phyloP scores from a whole-genome alignment of 2,888 invertebrate genomes.

The Watsonalla binaria region DNA sequence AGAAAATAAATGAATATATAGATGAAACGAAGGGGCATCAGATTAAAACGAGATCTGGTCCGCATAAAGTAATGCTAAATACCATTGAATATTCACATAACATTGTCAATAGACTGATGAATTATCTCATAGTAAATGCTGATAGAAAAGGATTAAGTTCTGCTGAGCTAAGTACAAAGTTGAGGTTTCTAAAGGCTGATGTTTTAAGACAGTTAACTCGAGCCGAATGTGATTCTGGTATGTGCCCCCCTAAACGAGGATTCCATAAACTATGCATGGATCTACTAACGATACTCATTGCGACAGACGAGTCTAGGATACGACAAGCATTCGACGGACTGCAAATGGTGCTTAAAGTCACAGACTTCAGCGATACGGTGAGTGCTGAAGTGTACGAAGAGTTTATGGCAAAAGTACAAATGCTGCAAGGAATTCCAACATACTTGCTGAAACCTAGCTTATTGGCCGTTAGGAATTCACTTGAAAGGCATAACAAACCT shows the following conservation, averaged over 20 bases:
- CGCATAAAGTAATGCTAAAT: not conserved
- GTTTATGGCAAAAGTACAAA: not conserved
- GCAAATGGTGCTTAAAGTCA: not conserved
- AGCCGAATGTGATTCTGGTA: not conserved
- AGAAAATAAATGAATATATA: not conserved
- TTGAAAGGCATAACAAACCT: not conserved
- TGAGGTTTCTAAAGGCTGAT: not conserved
- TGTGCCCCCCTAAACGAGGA: not conserved
- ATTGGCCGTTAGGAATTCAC: not conserved
- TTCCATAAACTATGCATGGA: not conserved
- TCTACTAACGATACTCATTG: not conserved
- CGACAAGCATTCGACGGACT: not conserved
- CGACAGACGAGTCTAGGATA: not conserved
- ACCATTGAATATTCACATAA: not conserved
- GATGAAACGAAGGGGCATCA: not conserved
- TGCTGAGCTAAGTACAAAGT: not conserved
- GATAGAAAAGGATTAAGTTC: not conserved
- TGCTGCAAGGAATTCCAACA: not conserved
- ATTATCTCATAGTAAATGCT: not conserved
- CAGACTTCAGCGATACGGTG: not conserved
- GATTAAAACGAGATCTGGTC: not conserved
- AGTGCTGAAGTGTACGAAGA: not conserved
- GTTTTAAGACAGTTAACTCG: not conserved
- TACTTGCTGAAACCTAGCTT: not conserved
- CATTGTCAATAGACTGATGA: not conserved